Evolutionary conservation across 2,888 invertebrate genomes (phyloP).

Genomic region (Lumbricus terrestris): DNA sequence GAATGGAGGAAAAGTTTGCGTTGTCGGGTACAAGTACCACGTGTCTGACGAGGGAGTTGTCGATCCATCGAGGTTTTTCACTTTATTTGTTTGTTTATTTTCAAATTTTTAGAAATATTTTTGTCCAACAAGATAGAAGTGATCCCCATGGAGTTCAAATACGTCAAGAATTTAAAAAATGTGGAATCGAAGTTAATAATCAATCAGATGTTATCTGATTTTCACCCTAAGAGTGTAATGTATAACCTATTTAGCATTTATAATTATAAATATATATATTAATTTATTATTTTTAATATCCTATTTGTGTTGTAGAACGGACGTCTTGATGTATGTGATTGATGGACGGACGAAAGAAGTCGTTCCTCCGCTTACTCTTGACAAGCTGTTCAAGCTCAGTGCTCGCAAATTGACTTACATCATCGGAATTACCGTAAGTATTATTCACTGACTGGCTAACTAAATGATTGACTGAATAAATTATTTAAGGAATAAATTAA

Average conservation of each 20-base stretch:
- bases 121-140: neutral
- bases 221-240: no score
- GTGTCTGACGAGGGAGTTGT: neutral
- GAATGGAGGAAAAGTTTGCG: neutral
- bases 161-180: neutral
- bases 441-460: neutral
- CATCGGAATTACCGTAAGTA: slow-evolving; percentile 30
- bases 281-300: no score
- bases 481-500: no score
- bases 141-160: no score
- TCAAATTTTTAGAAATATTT: neutral
- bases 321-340: slow-evolving; percentile 26
- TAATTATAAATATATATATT: no score
- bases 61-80: neutral
- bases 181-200: no score
- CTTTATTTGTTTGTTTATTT: neutral
- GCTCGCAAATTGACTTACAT: slow-evolving; percentile 16
- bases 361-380: slow-evolving; percentile 18
- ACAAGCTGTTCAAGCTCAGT: slow-evolving; percentile 1
- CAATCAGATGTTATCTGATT: no score
- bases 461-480: neutral
- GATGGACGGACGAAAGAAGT: neutral
- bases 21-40: neutral
- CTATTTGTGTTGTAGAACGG: slow-evolving; percentile 21
- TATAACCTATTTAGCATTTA: no score